Base-by-base conservation (phyloP, 2,888 invertebrate genomes). In the Lithophane ornitopus region DNA sequence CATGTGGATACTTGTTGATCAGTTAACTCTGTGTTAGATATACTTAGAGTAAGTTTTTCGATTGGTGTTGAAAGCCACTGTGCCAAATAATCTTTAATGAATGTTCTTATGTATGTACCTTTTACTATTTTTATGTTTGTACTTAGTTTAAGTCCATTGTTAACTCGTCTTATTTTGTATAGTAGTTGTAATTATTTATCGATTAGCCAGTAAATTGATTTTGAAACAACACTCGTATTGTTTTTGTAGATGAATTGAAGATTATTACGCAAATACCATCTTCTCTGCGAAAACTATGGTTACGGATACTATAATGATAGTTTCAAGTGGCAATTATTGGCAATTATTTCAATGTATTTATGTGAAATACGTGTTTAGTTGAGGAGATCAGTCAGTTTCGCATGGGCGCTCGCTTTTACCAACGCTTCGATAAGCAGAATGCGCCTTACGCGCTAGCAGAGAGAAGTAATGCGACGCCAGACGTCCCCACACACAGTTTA, bases 321-420 rank as follows among this genome's bases (percentile, higher is more conserved):
- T 76, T 76, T 78, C 22, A 71, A 79, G 67, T 58, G 72, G 82
- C 63, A 74, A 74, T 81, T 81, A 80, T 59, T 61, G 58, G 59
- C 70, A 78, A 80, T 80, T 74, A 65, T 78, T 82, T 76, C 74
- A 78, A 77, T 68, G 70, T 81, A 78, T 87, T 85, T 78, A 84
- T 85, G 85, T 78, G 75, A 54, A 70, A 78, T 75, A 81, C 79
- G 74, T 78, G 83, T 88, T 75, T 81, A 52, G 84, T 76, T 91
- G 90, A 93, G 92, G 90, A 92, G 92, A 93, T 93, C 90, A 92
- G 81, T 89, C 91, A 86, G 96, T 93, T 90, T 82, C 94, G 95
- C 93, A 91, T 93, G 93, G 95, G 80, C 90, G 94, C 90, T 19
- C 90, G 92, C 96, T 96, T 95, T 96, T 96, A 91, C 95, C 83